Conservation (phyloP, 2,888 invertebrate species). For the Aelia acuminata region DNA sequence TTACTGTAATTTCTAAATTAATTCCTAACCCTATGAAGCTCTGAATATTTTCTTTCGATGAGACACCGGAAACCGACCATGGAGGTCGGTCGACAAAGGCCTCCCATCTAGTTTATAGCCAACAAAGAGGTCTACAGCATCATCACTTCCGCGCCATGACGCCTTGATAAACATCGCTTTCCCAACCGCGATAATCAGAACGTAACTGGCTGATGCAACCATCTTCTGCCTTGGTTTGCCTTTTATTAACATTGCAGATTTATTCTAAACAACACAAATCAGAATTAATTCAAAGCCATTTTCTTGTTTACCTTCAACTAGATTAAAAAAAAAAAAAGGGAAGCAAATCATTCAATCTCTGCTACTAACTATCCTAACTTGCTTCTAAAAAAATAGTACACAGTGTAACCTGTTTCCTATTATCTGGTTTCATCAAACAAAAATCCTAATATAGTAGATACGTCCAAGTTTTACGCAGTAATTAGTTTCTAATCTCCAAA, state of each 20-base stretch:
- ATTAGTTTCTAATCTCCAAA: too few relatives aligned
- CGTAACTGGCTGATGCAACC: neutral
- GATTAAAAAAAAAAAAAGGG: neutral
- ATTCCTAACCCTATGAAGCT: too few relatives aligned
- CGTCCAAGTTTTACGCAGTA: too few relatives aligned
- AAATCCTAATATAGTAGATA: too few relatives aligned
- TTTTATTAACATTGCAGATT: conserved; percentile 1
- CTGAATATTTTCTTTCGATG: too few relatives aligned
- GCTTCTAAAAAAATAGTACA: too few relatives aligned
- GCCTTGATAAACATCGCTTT: conserved; percentile 1
- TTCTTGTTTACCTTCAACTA: neutral
- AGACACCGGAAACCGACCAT: neutral
- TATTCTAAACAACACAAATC: neutral
- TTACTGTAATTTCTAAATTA: too few relatives aligned
- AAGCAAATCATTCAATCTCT: neutral
- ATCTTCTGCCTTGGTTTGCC: neutral
- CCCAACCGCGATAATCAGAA: neutral
- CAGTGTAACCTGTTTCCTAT: too few relatives aligned
- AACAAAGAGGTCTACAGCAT: conserved; percentile 8
- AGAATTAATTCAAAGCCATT: neutral
- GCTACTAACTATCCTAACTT: too few relatives aligned
- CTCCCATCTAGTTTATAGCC: neutral
- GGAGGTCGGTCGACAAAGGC: neutral
- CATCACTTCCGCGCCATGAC: neutral
- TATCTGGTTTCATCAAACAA: too few relatives aligned